Conservation (phyloP, 2,888 invertebrate species). For the Ochlodes sylvanus region DNA sequence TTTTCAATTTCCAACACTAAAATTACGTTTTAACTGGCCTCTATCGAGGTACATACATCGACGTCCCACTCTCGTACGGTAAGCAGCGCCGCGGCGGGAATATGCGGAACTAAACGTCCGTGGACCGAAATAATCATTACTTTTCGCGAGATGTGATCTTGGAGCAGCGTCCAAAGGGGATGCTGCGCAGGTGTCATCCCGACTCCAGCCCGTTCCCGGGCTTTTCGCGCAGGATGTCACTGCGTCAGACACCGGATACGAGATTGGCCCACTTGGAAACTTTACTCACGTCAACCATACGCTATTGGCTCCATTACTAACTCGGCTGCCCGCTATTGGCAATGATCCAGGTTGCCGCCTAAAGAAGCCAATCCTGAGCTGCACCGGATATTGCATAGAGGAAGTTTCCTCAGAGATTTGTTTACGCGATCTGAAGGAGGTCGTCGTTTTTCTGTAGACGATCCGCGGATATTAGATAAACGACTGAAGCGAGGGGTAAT, state of each 20-base stretch:
- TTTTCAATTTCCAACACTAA: slow-evolving; percentile 69
- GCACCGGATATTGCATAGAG: slow-evolving; percentile 76
- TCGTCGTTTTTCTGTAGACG: slow-evolving; percentile 60
- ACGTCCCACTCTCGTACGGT: slow-evolving; percentile 60
- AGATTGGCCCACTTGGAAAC: slow-evolving; percentile 72
- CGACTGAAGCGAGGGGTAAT: slow-evolving; percentile 57
- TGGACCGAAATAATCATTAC: slow-evolving; percentile 85
- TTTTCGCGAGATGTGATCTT: slow-evolving; percentile 84
- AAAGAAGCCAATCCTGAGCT: slow-evolving; percentile 62
- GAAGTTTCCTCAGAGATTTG: slow-evolving; percentile 80
- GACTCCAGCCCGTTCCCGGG: slow-evolving; percentile 75
- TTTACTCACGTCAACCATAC: slow-evolving; percentile 56
- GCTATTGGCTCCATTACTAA: slow-evolving; percentile 59
- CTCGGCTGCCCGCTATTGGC: slow-evolving; percentile 57
- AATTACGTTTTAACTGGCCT: slow-evolving; percentile 73
- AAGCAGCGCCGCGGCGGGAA: slow-evolving; percentile 75
- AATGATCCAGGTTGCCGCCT: slow-evolving; percentile 62
- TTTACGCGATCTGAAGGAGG: slow-evolving; percentile 71
- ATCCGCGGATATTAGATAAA: slow-evolving; percentile 70
- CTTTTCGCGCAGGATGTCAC: slow-evolving; percentile 78
- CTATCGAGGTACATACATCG: slow-evolving; percentile 70
- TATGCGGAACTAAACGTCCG: slow-evolving; percentile 75
- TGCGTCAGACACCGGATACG: slow-evolving; percentile 68
- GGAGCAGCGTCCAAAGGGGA: slow-evolving; percentile 67
- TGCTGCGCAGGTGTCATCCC: slow-evolving; percentile 76